Conservation (phyloP, 1,140 invertebrate species). For the Melanaphis sacchari region DNA sequence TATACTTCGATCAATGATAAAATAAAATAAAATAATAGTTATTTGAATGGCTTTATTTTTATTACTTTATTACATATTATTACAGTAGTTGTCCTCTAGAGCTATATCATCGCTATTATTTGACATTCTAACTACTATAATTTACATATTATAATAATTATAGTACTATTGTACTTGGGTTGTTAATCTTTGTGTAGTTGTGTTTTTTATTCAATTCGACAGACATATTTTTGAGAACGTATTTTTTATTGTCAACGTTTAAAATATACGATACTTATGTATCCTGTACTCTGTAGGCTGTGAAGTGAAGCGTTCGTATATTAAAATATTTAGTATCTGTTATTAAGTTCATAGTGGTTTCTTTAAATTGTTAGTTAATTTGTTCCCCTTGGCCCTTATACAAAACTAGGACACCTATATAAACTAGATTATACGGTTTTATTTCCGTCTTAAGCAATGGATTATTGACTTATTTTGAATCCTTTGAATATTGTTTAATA, state of each 20-base stretch:
- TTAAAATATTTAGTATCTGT: slow-evolving; percentile 33
- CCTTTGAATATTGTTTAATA: background rate
- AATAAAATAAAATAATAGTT: background rate
- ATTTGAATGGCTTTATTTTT: background rate
- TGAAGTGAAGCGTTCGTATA: background rate
- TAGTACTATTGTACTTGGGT: background rate
- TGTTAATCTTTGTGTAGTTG: background rate
- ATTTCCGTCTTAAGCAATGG: background rate
- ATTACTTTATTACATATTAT: background rate
- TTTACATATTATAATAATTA: background rate
- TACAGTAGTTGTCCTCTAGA: background rate
- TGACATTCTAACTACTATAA: background rate
- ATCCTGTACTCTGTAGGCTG: background rate
- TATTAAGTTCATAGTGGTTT: background rate
- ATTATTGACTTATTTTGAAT: background rate
- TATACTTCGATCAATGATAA: too few relatives aligned
- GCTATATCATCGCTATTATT: background rate
- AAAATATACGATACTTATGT: background rate
- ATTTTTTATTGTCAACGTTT: background rate
- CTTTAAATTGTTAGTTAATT: slow-evolving; percentile 29
- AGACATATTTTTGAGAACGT: background rate
- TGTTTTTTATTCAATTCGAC: background rate
- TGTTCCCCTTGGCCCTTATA: background rate
- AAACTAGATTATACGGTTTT: background rate
- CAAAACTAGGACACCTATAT: background rate